Evolutionary conservation across 2,113 vertebrate genomes (phyloP), one percentile per base, ranked within the genome.

Genomic region (Gallinago media): DNA sequence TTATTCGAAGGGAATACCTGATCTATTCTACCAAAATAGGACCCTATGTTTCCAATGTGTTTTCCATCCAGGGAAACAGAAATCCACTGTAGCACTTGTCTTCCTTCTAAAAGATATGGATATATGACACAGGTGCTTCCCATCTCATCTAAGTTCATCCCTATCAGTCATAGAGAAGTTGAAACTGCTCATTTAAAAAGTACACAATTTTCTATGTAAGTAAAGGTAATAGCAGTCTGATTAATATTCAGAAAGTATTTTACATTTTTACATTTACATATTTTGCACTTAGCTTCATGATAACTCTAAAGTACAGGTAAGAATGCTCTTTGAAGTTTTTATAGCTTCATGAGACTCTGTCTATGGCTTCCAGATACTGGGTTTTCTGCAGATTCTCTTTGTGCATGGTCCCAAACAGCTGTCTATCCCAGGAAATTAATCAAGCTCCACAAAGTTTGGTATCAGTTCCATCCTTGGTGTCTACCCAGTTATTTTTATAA

Each of bases 141-240:
- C 13, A 67, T 32, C 12, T 85, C 29, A 50, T 38, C 4, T 44
- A n/a, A 46, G 25, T 85, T 87, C 20, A 85, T 49, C 4, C 12
- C 2, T 34, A 42, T 36, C 40, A 55, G 5, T 36, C 6, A 68
- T 6, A 79, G 47, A 0, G 0, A 66, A 67, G 18, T 46, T 73
- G 22, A 89, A 91, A 92, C 12, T 38, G 1, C 2, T 15, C 20
- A 31, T 40, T 71, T 25, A 44, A 68, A 83, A 80, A 14, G 3
- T 38, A 59, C 3, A 7, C 4, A 52, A 7, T 71, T 89, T 88
- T 82, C 58, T 85, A 27, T 9, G 3, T 55, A 31, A 1, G 8
- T 68, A 87, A 75, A 52, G 5, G 5, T n/a, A 94, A 6, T 54
- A 70, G 31, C 9, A 55, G 15, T n/a, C 32, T 52, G 11, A 52